Percentiles rank a stretch among this genome's conserved stretches.
Evolutionary conservation across 2,797 vertebrate species (phyloP).

Genomic region (Manis pentadactyla): DNA sequence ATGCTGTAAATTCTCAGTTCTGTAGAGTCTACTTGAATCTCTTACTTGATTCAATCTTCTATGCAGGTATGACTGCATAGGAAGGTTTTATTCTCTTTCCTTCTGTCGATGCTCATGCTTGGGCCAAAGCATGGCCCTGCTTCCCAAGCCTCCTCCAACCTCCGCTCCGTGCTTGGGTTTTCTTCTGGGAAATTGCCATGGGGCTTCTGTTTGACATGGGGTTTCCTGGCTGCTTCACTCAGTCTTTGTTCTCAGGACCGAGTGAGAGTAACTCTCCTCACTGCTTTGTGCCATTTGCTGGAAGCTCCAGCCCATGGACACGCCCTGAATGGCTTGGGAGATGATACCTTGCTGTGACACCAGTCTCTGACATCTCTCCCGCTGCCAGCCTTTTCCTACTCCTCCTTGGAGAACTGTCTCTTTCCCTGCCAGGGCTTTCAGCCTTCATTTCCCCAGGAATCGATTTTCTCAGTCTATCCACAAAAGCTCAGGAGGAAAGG

Average conservation of each 20-base stretch:
- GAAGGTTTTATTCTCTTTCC: neutral
- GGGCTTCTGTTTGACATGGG: neutral
- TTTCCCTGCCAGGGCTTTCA: neutral
- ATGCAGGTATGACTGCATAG: neutral
- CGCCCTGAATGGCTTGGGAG: neutral
- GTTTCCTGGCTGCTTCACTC: neutral
- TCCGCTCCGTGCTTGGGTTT: neutral
- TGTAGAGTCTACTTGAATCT: neutral
- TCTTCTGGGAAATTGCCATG: neutral
- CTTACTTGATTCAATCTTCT: neutral
- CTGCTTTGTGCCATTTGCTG: neutral
- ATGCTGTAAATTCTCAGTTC: neutral
- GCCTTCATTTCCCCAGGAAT: slow-evolving; percentile 47
- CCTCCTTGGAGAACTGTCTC: neutral
- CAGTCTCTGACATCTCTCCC: neutral
- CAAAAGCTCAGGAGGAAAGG: slow-evolving; percentile 45
- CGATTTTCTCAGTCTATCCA: slow-evolving; percentile 39
- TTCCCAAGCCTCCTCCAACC: neutral
- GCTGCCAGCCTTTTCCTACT: neutral
- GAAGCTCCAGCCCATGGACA: neutral
- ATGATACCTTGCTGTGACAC: neutral
- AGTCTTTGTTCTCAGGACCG: neutral
- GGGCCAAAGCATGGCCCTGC: neutral
- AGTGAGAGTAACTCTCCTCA: neutral
- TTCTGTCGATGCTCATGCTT: neutral